Conservation (phyloP, 2,113 vertebrate species). For the Cebidichthys violaceus region DNA sequence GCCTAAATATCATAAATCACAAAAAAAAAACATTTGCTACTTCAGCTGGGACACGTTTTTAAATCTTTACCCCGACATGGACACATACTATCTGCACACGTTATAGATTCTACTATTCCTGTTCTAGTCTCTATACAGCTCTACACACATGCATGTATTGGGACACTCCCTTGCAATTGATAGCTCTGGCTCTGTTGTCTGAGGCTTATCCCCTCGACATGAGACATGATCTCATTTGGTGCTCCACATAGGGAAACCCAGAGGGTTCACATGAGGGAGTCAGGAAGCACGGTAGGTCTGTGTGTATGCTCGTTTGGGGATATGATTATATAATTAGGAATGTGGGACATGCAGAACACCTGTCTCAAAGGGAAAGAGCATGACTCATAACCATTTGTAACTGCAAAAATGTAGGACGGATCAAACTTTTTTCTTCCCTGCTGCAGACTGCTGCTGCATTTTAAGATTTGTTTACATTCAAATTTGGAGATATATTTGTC, state of each 20-base stretch:
- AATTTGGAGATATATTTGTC: neutral
- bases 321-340: constrained; percentile 72
- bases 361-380: constrained; percentile 49
- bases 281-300: constrained; percentile 43
- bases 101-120: neutral
- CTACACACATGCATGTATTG: neutral
- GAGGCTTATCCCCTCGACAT: constrained; percentile 58
- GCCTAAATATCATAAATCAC: neutral
- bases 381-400: constrained; percentile 45
- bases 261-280: constrained; percentile 61
- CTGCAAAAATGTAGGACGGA: constrained; percentile 32
- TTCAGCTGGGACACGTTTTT: neutral
- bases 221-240: constrained; percentile 76
- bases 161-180: constrained; percentile 5
- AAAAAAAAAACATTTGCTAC: neutral
- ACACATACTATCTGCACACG: neutral
- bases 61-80: neutral
- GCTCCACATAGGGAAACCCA: constrained; percentile 72
- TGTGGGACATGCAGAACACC: constrained; percentile 48
- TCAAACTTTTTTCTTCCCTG: constrained; percentile 30
- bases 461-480: neutral
- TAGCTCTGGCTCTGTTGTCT: constrained; percentile 21
- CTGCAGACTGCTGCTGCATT: neutral
- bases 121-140: neutral
- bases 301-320: constrained; percentile 44